phyloP scores from a whole-genome alignment of 2,797 vertebrate species.

The Leucoraja ocellata region DNA sequence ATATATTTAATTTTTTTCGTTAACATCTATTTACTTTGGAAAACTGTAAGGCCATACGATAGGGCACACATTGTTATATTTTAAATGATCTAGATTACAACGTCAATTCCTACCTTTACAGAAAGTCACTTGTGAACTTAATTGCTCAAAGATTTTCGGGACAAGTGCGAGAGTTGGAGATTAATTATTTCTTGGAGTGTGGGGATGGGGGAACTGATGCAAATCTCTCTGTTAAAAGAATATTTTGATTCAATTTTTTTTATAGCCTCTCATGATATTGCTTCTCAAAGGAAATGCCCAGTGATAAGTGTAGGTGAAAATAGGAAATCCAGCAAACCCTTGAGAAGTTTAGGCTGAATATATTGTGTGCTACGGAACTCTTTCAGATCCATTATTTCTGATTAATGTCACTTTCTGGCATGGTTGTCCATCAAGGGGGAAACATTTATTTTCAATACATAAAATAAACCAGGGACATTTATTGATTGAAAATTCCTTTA shows the following conservation, averaged over 20 bases:
- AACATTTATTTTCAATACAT: slow-evolving; percentile 32
- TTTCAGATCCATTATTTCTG: slow-evolving; percentile 28
- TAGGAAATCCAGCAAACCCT: slow-evolving; percentile 26
- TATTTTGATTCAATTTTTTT: slow-evolving; percentile 29
- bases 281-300: slow-evolving; percentile 18
- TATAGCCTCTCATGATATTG: not conserved
- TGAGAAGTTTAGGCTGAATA: slow-evolving; percentile 32
- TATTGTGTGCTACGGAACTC: slow-evolving; percentile 16
- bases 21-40: slow-evolving; percentile 38
- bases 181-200: not conserved
- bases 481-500: slow-evolving; percentile 35
- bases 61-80: slow-evolving; percentile 35
- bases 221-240: slow-evolving; percentile 27
- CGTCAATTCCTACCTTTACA: slow-evolving; percentile 38
- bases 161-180: slow-evolving; percentile 17
- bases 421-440: slow-evolving; percentile 31
- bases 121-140: slow-evolving; percentile 36
- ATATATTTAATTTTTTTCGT: slow-evolving; percentile 34
- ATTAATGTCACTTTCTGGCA: slow-evolving; percentile 21
- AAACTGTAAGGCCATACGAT: slow-evolving; percentile 38
- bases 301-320: slow-evolving; percentile 29
- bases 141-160: slow-evolving; percentile 35
- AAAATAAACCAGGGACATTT: slow-evolving; percentile 34
- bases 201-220: not conserved
- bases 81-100: slow-evolving; percentile 36